A percentile compares a stretch with the other conserved stretches of the same genome.
Conservation (phyloP, 2,797 vertebrate species). For the Sebastes flavidus region DNA sequence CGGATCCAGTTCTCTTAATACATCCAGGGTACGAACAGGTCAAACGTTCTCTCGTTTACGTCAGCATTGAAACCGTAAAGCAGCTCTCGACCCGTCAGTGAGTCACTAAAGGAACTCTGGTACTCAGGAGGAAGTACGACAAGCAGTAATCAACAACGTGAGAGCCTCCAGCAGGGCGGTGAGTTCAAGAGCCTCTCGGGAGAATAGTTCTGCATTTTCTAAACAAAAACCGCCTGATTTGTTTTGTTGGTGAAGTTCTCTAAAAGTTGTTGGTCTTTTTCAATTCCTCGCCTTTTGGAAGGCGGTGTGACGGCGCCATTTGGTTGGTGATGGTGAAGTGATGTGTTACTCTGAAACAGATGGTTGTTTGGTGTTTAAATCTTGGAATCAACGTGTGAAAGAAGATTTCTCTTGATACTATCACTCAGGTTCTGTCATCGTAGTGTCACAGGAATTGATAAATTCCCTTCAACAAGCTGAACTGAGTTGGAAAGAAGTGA, state of each 20-base stretch:
- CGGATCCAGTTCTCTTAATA: too few species aligned
- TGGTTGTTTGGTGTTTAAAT: not conserved
- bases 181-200: not conserved
- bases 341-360: constrained; percentile 1
- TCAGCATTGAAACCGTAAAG: not conserved
- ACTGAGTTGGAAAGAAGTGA: not conserved
- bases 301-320: not conserved
- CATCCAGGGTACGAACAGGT: accelerated
- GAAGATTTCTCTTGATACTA: not conserved
- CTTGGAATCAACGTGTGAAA: not conserved
- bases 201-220: not conserved
- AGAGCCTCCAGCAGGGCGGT: not conserved
- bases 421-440: not conserved
- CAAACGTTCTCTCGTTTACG: not conserved
- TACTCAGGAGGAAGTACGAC: not conserved
- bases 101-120: not conserved
- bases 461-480: not conserved
- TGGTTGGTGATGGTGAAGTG: not conserved
- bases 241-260: not conserved
- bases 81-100: not conserved
- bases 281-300: not conserved
- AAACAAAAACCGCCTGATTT: not conserved
- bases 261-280: not conserved
- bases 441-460: not conserved
- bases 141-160: not conserved